Evolutionary conservation across 2,113 vertebrate genomes (phyloP), one percentile per base, ranked within the genome.

Genomic region (Actinemys pallida): DNA sequence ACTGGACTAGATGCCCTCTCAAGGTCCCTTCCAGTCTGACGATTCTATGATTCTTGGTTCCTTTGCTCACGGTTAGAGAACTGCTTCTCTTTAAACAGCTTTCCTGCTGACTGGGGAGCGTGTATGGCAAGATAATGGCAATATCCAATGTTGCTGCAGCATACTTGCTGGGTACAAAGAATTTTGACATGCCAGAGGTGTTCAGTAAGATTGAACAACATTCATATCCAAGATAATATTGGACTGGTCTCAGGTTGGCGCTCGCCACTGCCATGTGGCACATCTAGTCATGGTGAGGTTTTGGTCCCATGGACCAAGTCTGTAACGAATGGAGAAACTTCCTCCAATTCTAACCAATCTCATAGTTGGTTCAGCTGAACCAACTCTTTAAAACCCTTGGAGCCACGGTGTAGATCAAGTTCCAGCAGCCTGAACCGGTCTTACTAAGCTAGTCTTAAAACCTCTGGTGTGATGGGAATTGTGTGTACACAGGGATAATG

Each of bases 161-260:
- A 0, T 16, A 31, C 49, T 16, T 72, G 39, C 50, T 62, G 19
- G 3, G 42, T 29, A 47, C 27, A 47, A 45, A 47, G n/a, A 49
- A 83, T 62, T 62, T 16, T 27, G 25, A 50, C 0, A 5, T 4
- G 5, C 25, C 2, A 13, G 50, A 69, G 17, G 5, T 2, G 25
- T 53, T 19, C 9, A 10, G n/a, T 25, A 80, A 22, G n/a, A 12
- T 56, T 31, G 8, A 42, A 59, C 5, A 3, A 42, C 29, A 20
- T 2, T 31, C 25, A 29, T 72, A 47, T 62, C 45, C 1, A 27
- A 13, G 59, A 12, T 69, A 31, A 62, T 31, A 13, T 2, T 81
- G 42, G 7, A 47, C 35, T 16, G 2, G 20, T 49, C 42, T 81
- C 39, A 29, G 53, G 50, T n/a, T 31, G 50, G 29, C 24, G 2